A percentile compares a stretch with the other conserved stretches of the same genome.
Evolutionary conservation across 2,797 vertebrate species (phyloP).

Genomic region (Cacajao melanocephalus): DNA sequence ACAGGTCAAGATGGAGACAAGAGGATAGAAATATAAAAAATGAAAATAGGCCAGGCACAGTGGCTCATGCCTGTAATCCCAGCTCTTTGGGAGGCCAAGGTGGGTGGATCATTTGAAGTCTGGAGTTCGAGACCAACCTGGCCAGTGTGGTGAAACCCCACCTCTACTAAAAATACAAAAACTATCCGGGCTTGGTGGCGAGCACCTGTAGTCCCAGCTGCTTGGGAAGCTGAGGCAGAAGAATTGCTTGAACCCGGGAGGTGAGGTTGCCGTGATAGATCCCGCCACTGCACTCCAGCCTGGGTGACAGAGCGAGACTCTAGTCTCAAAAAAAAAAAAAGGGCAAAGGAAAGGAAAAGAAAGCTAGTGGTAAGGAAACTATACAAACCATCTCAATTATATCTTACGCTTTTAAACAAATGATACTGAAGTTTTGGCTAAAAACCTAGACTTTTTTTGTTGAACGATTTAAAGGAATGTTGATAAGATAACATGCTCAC

Average conservation of each 20-base stretch:
- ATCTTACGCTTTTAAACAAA: background rate
- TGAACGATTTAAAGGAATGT: constrained; percentile 11
- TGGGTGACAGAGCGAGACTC: background rate
- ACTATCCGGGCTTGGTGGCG: background rate
- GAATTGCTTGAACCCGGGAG: background rate
- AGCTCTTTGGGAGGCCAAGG: background rate
- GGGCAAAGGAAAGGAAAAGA: background rate
- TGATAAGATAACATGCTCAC: constrained; percentile 79
- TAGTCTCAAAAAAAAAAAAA: background rate
- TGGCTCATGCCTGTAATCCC: background rate
- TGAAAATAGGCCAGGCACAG: background rate
- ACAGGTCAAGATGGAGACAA: background rate
- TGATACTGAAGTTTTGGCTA: background rate
- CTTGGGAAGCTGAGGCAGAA: background rate
- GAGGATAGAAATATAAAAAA: background rate
- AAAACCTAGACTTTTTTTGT: background rate
- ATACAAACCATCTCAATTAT: background rate
- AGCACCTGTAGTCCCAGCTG: background rate
- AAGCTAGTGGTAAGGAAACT: background rate
- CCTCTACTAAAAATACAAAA: background rate
- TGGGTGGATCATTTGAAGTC: background rate
- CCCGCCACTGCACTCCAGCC: background rate
- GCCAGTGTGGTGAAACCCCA: background rate
- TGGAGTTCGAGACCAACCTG: background rate
- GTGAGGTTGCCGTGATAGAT: background rate